phyloP scores from a whole-genome alignment of 1,140 invertebrate species.

The Xylocopa sonorina region DNA sequence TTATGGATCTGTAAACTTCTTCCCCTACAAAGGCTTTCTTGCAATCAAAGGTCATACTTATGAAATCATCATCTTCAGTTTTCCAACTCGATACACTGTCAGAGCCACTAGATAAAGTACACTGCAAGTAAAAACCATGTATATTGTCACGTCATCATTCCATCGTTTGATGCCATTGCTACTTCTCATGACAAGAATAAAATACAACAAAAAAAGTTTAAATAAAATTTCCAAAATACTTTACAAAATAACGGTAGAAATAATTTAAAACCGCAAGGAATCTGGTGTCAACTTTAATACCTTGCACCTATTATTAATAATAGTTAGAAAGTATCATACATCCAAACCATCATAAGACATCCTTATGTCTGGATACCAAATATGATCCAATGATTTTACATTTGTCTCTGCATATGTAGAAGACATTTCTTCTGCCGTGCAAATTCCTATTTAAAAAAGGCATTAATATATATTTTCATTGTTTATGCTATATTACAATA shows the following conservation, averaged over 20 bases:
- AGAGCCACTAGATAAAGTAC: neutral
- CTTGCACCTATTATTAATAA: neutral
- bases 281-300: neutral
- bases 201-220: too few relatives aligned
- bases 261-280: neutral
- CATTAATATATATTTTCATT: neutral
- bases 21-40: conserved; percentile 72
- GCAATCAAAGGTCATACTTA: conserved; percentile 68
- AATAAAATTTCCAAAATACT: too few relatives aligned
- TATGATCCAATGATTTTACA: neutral
- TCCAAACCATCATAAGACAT: neutral
- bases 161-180: too few relatives aligned
- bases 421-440: neutral
- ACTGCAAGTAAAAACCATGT: neutral
- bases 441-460: neutral
- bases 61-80: too few relatives aligned
- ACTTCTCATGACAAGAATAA: too few relatives aligned
- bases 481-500: neutral
- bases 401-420: neutral
- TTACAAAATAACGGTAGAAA: too few relatives aligned
- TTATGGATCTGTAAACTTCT: conserved; percentile 45
- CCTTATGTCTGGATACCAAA: neutral
- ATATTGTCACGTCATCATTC: neutral
- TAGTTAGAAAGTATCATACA: neutral
- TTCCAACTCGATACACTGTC: neutral